Conservation (phyloP, 2,888 invertebrate genomes). For the Cacoxenus indagator region DNA sequence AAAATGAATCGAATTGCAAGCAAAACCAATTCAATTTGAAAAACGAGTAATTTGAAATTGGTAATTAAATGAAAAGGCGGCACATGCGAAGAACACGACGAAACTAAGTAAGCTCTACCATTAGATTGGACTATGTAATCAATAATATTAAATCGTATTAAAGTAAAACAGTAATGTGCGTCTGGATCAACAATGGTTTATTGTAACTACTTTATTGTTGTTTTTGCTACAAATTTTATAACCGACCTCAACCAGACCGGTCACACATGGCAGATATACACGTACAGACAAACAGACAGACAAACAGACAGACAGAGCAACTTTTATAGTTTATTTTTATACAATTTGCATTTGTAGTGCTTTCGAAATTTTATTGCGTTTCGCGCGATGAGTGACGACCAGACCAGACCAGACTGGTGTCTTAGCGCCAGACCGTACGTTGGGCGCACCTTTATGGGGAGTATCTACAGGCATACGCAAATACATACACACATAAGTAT, state of each 20-base stretch:
- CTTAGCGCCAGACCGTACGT: neutral
- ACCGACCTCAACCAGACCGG: neutral
- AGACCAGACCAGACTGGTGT: neutral
- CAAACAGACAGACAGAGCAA: constrained; percentile 39
- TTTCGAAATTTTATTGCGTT: constrained; percentile 52
- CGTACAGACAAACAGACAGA: too few relatives aligned
- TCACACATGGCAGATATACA: neutral
- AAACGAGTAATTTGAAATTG: constrained; percentile 47
- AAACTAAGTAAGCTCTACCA: constrained; percentile 10
- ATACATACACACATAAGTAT: neutral
- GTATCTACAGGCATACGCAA: neutral
- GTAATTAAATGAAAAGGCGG: constrained; percentile 37
- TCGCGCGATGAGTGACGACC: constrained; percentile 14
- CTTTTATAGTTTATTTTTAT: constrained; percentile 38
- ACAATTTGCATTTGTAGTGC: constrained; percentile 32
- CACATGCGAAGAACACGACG: neutral
- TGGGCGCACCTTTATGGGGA: neutral
- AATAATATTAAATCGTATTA: constrained; percentile 30
- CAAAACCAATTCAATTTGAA: constrained; percentile 27
- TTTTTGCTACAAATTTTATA: constrained; percentile 12
- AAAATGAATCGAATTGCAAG: too few relatives aligned
- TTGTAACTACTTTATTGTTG: neutral
- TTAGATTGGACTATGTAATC: constrained; percentile 58
- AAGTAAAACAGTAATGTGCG: too few relatives aligned
- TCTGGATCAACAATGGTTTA: too few relatives aligned